phyloP scores from a whole-genome alignment of 2,113 vertebrate genomes.

The Ctenodactylus gundi region DNA sequence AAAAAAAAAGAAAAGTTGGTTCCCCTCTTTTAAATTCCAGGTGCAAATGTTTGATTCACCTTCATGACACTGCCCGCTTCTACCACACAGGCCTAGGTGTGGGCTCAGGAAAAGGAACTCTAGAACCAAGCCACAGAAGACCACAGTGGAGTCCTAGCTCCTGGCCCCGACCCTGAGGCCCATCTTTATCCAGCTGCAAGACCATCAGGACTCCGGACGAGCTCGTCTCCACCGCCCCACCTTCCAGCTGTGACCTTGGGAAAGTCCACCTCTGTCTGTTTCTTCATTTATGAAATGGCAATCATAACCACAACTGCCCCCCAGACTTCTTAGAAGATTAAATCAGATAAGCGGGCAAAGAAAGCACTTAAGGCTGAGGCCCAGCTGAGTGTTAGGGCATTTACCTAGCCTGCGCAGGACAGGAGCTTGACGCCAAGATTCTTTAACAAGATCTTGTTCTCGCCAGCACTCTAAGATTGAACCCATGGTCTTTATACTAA shows the following conservation, averaged over 20 bases:
- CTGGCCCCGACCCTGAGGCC: not conserved
- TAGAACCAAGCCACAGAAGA: not conserved
- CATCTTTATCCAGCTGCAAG: not conserved
- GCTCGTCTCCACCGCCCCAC: not conserved
- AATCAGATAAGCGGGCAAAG: conserved; percentile 17
- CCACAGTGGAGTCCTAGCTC: not conserved
- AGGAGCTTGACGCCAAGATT: no score
- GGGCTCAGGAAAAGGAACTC: not conserved
- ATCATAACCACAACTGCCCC: not conserved
- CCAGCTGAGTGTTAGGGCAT: not conserved
- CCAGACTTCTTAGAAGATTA: not conserved
- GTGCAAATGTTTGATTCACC: not conserved
- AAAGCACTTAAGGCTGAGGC: not conserved
- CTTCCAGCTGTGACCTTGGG: not conserved
- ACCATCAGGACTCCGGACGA: not conserved
- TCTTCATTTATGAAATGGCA: conserved; percentile 22
- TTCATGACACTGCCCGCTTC: not conserved
- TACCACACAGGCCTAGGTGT: not conserved
- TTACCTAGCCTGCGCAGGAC: not conserved
- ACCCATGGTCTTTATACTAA: not conserved
- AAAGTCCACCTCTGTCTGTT: not conserved
- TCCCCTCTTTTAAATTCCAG: not conserved
- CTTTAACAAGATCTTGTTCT: no score
- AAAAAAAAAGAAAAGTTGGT: no score
- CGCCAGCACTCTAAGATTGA: no score